phyloP scores from a whole-genome alignment of 2,113 vertebrate species.

The Thamnophis sirtalis region DNA sequence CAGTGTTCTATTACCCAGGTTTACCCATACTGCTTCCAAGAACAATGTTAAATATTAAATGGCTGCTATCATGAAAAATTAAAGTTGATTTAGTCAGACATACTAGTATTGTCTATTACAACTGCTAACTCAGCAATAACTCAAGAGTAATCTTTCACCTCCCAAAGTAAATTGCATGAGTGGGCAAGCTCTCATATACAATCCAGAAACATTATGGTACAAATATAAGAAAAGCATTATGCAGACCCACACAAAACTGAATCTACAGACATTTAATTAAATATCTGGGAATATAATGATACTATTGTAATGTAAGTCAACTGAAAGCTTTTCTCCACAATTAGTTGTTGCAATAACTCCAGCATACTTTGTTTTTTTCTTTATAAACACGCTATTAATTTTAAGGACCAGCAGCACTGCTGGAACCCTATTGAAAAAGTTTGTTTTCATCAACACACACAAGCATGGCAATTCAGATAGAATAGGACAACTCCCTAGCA shows the following conservation, averaged over 20 bases:
- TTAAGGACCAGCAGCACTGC: background rate
- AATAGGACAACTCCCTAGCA: background rate
- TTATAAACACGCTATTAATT: constrained; percentile 2
- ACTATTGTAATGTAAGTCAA: constrained; percentile 60
- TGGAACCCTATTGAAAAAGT: background rate
- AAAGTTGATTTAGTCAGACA: constrained; percentile 23
- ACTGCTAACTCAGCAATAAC: constrained; percentile 53
- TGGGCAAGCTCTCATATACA: constrained; percentile 7
- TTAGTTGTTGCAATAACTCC: constrained; percentile 41
- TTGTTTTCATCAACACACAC: background rate
- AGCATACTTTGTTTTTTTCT: constrained; percentile 37
- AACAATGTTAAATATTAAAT: background rate
- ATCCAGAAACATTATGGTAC: constrained; percentile 31
- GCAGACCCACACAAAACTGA: constrained; percentile 40
- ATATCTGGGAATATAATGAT: constrained; percentile 52
- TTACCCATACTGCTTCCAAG: constrained; percentile 5
- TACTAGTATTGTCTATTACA: constrained; percentile 24
- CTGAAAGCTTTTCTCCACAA: constrained; percentile 40
- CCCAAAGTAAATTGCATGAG: constrained; percentile 49
- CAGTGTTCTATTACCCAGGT: constrained; percentile 4
- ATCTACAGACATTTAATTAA: constrained; percentile 61
- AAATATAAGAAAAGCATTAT: constrained; percentile 54
- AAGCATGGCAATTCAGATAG: background rate
- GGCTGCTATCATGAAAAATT: constrained; percentile 49
- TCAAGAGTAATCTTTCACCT: constrained; percentile 47